Conservation (phyloP, 2,113 vertebrate species). For the Callipepla californica region DNA sequence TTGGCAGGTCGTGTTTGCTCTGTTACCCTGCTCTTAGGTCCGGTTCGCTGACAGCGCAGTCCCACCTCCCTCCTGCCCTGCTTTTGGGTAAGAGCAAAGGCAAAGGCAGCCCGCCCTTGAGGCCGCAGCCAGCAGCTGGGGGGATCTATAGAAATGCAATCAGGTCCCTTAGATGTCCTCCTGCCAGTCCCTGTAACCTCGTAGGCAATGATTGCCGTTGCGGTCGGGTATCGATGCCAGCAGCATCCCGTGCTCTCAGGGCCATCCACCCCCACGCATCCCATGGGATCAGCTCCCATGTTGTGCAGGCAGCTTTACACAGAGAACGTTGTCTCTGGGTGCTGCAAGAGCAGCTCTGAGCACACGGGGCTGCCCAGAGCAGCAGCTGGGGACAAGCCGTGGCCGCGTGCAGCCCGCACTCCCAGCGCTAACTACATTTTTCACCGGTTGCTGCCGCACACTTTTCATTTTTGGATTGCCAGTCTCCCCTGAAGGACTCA, state of each 20-base stretch:
- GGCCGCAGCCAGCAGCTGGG: not conserved
- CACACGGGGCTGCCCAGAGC: too few relatives aligned
- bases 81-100: not conserved
- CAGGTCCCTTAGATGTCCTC: not conserved
- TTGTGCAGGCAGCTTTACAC: not conserved
- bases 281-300: not conserved
- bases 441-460: constrained; percentile 26
- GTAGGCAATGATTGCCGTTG: fast-evolving
- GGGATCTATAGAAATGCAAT: constrained; percentile 43
- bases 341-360: not conserved
- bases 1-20: not conserved
- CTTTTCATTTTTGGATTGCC: constrained; percentile 73
- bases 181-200: not conserved
- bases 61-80: fast-evolving
- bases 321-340: not conserved
- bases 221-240: fast-evolving
- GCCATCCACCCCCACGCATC: not conserved
- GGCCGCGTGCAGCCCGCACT: not conserved
- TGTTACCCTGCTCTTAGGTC: fast-evolving
- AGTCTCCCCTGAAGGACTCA: constrained; percentile 74
- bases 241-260: fast-evolving
- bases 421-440: constrained; percentile 55
- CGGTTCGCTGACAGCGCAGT: fast-evolving
- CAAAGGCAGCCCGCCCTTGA: not conserved
- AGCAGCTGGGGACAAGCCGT: not conserved